A percentile compares a stretch with the other conserved stretches of the same genome.
Evolutionary conservation across 2,888 invertebrate species (phyloP).

Genomic region (Andricus curvator): DNA sequence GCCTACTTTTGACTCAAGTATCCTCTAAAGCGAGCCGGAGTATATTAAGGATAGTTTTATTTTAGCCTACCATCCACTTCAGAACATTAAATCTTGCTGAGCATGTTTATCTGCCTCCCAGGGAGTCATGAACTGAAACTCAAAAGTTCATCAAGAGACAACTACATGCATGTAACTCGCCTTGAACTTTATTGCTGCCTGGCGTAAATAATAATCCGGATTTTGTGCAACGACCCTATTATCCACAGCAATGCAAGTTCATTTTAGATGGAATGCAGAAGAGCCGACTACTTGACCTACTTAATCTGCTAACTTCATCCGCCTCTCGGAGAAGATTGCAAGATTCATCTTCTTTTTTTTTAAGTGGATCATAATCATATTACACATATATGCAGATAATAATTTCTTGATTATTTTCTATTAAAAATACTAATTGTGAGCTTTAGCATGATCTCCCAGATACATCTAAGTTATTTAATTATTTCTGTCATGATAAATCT

Average conservation of each 20-base stretch:
- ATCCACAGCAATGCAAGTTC: slow-evolving; percentile 11
- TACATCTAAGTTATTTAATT: no score
- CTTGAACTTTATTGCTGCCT: slow-evolving; percentile 32
- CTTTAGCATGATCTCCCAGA: no score
- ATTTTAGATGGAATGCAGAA: slow-evolving; percentile 26
- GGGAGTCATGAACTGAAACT: slow-evolving; percentile 16
- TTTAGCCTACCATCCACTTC: slow-evolving; percentile 7
- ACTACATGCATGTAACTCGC: slow-evolving; percentile 18
- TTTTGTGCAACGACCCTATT: slow-evolving; percentile 24
- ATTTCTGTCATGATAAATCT: no score
- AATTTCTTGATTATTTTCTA: neutral
- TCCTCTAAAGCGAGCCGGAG: slow-evolving; percentile 4
- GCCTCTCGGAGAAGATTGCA: neutral
- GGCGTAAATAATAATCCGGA: slow-evolving; percentile 28
- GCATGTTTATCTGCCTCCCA: neutral
- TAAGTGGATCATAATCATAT: neutral
- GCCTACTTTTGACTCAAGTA: slow-evolving; percentile 1
- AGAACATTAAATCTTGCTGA: slow-evolving; percentile 18
- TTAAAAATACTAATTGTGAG: no score
- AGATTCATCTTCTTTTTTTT: neutral
- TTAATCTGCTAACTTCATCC: slow-evolving; percentile 14
- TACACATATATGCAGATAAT: neutral
- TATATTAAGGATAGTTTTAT: slow-evolving; percentile 20
- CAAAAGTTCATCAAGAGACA: slow-evolving; percentile 32
- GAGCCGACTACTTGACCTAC: slow-evolving; percentile 25